A percentile compares a stretch with the other conserved stretches of the same genome.
Conservation (phyloP, 2,797 vertebrate genomes). For the Phataginus tricuspis region DNA sequence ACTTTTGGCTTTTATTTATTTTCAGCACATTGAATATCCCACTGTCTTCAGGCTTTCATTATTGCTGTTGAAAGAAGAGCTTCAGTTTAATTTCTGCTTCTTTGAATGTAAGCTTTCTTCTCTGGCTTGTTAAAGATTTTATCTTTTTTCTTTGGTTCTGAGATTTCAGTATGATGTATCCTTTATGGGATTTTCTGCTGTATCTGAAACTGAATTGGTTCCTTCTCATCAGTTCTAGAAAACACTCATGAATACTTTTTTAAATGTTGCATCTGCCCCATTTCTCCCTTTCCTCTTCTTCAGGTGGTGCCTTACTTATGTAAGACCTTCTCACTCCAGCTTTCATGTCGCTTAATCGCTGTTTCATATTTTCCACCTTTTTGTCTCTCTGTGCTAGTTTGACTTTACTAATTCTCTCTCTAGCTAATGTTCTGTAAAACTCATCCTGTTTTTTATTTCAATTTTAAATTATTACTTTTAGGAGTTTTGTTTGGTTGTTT, state of each 20-base stretch:
- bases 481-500: not conserved
- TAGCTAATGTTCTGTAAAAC: not conserved
- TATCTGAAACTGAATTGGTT: not conserved
- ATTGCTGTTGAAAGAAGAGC: not conserved
- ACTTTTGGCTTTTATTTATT: not conserved
- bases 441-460: not conserved
- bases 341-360: not conserved
- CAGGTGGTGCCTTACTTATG: not conserved
- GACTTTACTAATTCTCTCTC: not conserved
- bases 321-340: not conserved
- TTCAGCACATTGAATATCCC: not conserved
- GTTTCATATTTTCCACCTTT: not conserved
- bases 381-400: not conserved
- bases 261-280: not conserved
- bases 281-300: not conserved
- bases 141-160: not conserved
- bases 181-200: not conserved
- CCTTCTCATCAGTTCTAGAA: not conserved
- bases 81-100: not conserved
- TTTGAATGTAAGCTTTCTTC: not conserved
- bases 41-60: not conserved
- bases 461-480: not conserved
- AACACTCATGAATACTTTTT: not conserved
- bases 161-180: not conserved
- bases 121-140: not conserved